Conservation (phyloP, 1,140 invertebrate genomes). For the Drosophila melanica region DNA sequence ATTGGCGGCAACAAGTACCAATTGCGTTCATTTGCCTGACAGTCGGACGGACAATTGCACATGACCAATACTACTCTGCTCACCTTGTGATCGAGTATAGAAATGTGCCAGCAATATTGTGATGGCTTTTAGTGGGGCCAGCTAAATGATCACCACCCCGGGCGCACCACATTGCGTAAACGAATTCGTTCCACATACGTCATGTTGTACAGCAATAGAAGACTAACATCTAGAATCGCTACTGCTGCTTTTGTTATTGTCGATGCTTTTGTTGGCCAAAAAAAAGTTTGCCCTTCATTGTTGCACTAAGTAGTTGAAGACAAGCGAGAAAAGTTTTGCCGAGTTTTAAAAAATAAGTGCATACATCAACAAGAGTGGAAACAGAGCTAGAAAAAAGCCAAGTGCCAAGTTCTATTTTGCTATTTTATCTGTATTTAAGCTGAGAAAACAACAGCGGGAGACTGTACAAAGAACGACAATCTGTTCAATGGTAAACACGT, state of each 20-base stretch:
- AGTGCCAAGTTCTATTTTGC: constrained; percentile 39
- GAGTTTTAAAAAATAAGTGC: constrained; percentile 24
- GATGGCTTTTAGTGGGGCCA: neutral
- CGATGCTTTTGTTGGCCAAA: constrained; percentile 15
- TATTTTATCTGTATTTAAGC: constrained; percentile 37
- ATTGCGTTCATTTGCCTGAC: too few relatives aligned
- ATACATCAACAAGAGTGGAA: constrained; percentile 22
- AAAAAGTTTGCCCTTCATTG: constrained; percentile 40
- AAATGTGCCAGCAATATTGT: constrained; percentile 5
- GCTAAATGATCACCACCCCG: constrained; percentile 22
- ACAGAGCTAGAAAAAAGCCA: constrained; percentile 10
- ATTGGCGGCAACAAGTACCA: too few relatives aligned
- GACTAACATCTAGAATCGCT: constrained; percentile 15
- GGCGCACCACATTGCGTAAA: constrained; percentile 58
- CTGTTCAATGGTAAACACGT: constrained; percentile 6
- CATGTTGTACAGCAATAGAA: constrained; percentile 20
- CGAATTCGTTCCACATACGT: constrained; percentile 31
- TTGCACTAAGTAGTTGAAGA: constrained; percentile 47
- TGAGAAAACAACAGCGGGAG: constrained; percentile 22
- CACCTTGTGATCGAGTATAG: neutral
- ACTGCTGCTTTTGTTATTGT: constrained; percentile 16
- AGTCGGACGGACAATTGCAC: too few relatives aligned
- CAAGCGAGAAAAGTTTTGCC: constrained; percentile 34
- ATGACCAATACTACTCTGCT: too few relatives aligned
- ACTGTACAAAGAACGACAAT: constrained; percentile 6